phyloP scores from a whole-genome alignment of 2,113 vertebrate species.

The Hassar affinis region DNA sequence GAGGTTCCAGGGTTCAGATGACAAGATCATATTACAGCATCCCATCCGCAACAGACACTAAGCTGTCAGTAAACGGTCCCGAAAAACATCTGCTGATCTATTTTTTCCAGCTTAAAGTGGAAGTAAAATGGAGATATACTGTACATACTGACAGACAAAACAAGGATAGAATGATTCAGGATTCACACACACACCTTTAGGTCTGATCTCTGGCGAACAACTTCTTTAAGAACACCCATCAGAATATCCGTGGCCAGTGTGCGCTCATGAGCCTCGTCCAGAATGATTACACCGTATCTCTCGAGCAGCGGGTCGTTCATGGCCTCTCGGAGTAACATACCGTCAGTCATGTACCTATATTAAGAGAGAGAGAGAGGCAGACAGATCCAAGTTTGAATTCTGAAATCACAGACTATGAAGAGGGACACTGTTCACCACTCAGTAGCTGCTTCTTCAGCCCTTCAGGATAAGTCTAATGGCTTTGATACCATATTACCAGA shows the following conservation, averaged over 20 bases:
- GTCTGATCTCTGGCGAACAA: constrained; percentile 88
- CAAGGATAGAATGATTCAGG: neutral
- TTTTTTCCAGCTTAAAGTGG: neutral
- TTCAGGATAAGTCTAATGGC: neutral
- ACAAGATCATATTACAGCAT: constrained; percentile 25
- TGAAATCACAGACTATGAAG: neutral
- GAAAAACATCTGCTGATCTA: neutral
- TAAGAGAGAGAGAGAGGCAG: neutral
- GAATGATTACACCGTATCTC: constrained; percentile 92
- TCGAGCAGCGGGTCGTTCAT: constrained; percentile 97
- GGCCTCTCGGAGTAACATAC: constrained; percentile 94
- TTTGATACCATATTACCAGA: neutral
- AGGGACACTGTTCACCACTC: neutral
- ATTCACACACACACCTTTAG: constrained; percentile 80
- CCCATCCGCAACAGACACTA: neutral
- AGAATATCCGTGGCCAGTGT: constrained; percentile 96
- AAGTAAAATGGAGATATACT: neutral
- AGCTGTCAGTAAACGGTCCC: neutral
- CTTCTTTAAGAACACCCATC: constrained; percentile 95
- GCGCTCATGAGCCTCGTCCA: constrained; percentile 95
- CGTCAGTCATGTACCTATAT: constrained; percentile 93
- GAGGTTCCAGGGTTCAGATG: constrained; percentile 19
- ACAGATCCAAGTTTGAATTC: neutral
- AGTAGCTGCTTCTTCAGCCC: neutral
- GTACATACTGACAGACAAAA: constrained; percentile 6